Evolutionary conservation across 2,113 vertebrate species (phyloP), one percentile per base, ranked within the genome.

Genomic region (Pseudopipra pipra): DNA sequence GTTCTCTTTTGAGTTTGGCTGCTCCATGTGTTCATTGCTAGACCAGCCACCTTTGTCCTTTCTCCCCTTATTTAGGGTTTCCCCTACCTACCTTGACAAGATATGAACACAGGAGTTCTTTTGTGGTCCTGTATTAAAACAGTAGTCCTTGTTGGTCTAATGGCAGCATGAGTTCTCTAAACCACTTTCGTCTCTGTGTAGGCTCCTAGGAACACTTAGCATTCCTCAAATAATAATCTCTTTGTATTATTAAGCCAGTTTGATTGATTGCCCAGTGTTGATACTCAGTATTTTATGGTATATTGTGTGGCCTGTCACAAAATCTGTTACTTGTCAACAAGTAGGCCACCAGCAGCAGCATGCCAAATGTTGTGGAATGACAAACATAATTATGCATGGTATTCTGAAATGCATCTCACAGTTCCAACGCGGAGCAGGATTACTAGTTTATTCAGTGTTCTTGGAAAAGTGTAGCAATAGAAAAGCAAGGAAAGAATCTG

Each of bases 271-370:
- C 77, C 70, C 91, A 82, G 95, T 94, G 96, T 85, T 96, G 89
- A 95, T 96, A 87, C 84, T 66, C 74, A 46, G 89, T 89, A 91
- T 96, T 97, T 96, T 94, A 96, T 76, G 93, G 87, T 95, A 96
- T 96, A 96, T 95, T 96, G 91, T 91, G 93, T 89, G 91, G 93
- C 81, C 85, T 94, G 93, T 96, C 93, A 93, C 84, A 97, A 90
- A 95, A 95, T 96, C 87, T 96, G 92, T 94, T 94, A 93, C 90
- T 96, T 96, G 95, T 96, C 95, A 96, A 84, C 95, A 95, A 96
- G 90, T 91, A 86, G 95, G 93, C 95, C 92, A 91, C 89, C 95
- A 97, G 76, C 79, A 94, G 82, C 90, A 94, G 92, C 70, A 67
- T 19, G 92, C 85, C 95, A 96, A 94, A 84, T 81, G 92, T 52